Percentiles rank a stretch among this genome's conserved stretches.
Conservation (phyloP, 1,140 invertebrate species). For the Sitodiplosis mosellana region DNA sequence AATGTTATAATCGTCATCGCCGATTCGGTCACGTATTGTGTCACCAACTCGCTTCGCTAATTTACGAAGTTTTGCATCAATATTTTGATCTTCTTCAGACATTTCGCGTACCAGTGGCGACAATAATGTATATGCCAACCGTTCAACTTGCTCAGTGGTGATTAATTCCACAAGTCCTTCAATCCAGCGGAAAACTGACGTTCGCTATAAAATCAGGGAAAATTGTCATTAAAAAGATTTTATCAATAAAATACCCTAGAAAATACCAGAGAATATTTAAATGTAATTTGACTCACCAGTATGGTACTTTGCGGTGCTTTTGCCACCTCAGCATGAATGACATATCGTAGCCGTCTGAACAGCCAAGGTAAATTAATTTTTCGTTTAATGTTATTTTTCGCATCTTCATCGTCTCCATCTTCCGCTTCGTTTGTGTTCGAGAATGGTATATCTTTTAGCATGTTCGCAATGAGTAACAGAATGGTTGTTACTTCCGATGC, state of each 20-base stretch:
- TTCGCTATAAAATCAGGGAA: constrained; percentile 38
- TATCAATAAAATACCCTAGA: no score
- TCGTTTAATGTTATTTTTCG: constrained; percentile 5
- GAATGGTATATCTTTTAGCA: constrained; percentile 32
- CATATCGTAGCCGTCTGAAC: constrained; percentile 32
- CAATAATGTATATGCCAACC: constrained; percentile 34
- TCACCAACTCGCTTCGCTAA: constrained; percentile 44
- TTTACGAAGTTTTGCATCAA: constrained; percentile 31
- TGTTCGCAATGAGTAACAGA: constrained; percentile 44
- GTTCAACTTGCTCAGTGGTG: constrained; percentile 24
- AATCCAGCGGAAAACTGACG: constrained; percentile 51
- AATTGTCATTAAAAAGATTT: no score
- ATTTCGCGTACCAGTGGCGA: constrained; percentile 50
- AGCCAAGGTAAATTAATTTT: constrained; percentile 33
- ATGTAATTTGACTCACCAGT: constrained; percentile 24
- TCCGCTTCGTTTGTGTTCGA: constrained; percentile 4
- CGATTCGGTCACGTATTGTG: constrained; percentile 44
- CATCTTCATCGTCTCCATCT: background rate
- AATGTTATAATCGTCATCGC: constrained; percentile 40
- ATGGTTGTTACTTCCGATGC: constrained; percentile 53
- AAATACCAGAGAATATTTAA: no score
- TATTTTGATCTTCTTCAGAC: constrained; percentile 31
- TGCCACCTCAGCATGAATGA: constrained; percentile 38
- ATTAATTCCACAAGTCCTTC: constrained; percentile 40
- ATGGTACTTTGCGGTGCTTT: constrained; percentile 26